Evolutionary conservation across 2,113 vertebrate genomes (phyloP).

Genomic region (Mobula hypostoma): DNA sequence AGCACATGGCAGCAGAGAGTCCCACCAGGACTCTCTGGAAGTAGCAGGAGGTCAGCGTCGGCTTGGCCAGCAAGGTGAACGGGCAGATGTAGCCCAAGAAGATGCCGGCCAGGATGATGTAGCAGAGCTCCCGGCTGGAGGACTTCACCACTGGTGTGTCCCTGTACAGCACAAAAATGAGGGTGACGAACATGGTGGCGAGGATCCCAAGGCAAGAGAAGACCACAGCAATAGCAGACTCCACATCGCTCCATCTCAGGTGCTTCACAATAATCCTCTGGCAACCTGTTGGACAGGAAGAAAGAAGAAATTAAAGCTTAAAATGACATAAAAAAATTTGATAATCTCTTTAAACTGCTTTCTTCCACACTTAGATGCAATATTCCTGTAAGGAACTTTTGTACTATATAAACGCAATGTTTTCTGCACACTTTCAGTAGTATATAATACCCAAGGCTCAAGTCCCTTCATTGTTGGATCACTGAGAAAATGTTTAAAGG

Average conservation of each 20-base stretch:
- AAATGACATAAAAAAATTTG: not conserved
- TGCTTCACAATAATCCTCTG: conserved; percentile 79
- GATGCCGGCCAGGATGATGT: conserved; percentile 92
- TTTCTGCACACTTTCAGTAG: not conserved
- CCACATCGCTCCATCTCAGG: conserved; percentile 88
- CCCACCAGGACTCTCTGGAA: conserved; percentile 91
- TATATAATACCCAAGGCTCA: too few relatives aligned
- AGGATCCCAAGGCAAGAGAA: conserved; percentile 95
- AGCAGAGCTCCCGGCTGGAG: conserved; percentile 94
- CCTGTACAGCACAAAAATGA: conserved; percentile 92
- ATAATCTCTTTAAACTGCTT: not conserved
- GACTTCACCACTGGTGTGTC: conserved; percentile 98
- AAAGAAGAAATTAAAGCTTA: conserved; percentile 30
- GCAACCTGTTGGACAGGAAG: conserved; percentile 66
- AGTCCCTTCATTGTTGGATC: too few relatives aligned
- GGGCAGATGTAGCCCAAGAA: conserved; percentile 94
- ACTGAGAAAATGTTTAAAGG: not conserved
- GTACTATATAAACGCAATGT: not conserved
- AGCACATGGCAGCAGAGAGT: conserved; percentile 95
- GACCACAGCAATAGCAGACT: conserved; percentile 88
- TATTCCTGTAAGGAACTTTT: not conserved
- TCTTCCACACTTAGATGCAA: too few relatives aligned
- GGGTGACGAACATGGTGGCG: conserved; percentile 91
- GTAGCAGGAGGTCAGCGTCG: conserved; percentile 86
- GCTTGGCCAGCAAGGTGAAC: conserved; percentile 88